phyloP scores from a whole-genome alignment of 2,888 invertebrate species.

The Morpho helenor region DNA sequence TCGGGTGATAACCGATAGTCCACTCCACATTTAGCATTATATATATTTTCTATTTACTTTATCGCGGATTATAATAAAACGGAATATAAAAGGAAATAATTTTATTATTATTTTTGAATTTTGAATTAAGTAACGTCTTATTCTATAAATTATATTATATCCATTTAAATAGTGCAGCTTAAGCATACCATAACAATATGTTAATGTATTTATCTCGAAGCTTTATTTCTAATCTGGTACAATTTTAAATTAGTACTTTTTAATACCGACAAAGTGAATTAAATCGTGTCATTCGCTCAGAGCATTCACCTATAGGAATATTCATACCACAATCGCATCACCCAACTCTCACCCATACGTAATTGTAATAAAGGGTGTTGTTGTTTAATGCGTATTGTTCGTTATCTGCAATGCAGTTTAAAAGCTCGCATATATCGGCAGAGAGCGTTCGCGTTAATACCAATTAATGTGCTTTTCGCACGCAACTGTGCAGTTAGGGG shows the following conservation, averaged over 20 bases:
- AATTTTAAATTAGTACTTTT: conserved; percentile 22
- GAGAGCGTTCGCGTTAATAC: conserved; percentile 54
- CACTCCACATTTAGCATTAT: too few species aligned
- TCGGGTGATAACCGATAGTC: too few species aligned
- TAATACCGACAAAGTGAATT: conserved; percentile 23
- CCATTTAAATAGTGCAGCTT: not conserved
- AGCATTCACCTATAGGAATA: conserved; percentile 25
- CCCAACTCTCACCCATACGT: conserved; percentile 25
- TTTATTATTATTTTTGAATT: too few species aligned
- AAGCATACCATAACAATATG: conserved; percentile 12
- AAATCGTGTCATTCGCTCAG: conserved; percentile 21
- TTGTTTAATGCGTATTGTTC: conserved; percentile 25
- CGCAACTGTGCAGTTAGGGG: conserved; percentile 59
- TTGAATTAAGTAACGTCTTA: too few species aligned
- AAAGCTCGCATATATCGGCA: conserved; percentile 43
- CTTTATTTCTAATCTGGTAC: conserved; percentile 12
- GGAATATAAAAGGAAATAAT: too few species aligned
- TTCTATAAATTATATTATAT: too few species aligned
- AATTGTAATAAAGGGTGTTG: conserved; percentile 26
- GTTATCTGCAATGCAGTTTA: conserved; percentile 54
- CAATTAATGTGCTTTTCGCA: conserved; percentile 60
- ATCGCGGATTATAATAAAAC: too few species aligned
- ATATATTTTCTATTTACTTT: too few species aligned
- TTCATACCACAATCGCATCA: conserved; percentile 19
- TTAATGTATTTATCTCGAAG: conserved; percentile 14